Base-by-base conservation (phyloP, 2,113 vertebrate genomes). In the Lophura nycthemera region DNA sequence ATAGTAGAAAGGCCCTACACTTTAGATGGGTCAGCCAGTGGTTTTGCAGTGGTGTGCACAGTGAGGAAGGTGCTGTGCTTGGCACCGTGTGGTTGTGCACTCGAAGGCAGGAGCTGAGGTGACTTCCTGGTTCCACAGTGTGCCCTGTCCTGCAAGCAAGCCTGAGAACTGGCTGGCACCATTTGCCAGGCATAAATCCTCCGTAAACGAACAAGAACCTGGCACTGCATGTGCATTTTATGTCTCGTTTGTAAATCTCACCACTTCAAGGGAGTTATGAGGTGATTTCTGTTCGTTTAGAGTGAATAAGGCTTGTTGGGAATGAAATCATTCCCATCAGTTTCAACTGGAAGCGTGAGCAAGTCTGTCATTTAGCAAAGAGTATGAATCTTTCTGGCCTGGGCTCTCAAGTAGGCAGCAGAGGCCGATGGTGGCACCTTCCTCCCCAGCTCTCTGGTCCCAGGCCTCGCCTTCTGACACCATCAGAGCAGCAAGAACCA, bases 181-280 rank as follows among this genome's bases (percentile, higher is more conserved):
- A 17, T 81, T 83, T 93, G 47, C 40, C 0, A 2, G 32, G 21
- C 65, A 72, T 60, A 73, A 66, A 25, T 85, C 42, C 56, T 86
- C 42, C 45, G 61, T 77, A 61, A 88, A 71, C 74, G 42, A 91
- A n/a, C 57, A 65, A 89, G 82, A 71, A 57, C 61, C 47, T 83
- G 72, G 82, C 76, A 47, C n/a, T 5, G 1, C 9, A 10, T 36
- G 30, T 0, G 0, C 3, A 1, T 64, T 95, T 78, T 74, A 74
- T 72, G 85, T 88, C 60, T 78, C 64, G 74, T 64, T 71, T 83
- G 75, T 83, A 93, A 74, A 80, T 91, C 72, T 85, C 60, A 40
- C 30, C 36, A 30, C 72, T 6, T 0, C 50, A 29, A 83, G 61
- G 85, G 89, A 95, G 52, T 86, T 95, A 76, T 78, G 89, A 92